Evolutionary conservation across 2,888 invertebrate species (phyloP), one percentile per base, ranked within the genome.

Genomic region (Neria commutata): DNA sequence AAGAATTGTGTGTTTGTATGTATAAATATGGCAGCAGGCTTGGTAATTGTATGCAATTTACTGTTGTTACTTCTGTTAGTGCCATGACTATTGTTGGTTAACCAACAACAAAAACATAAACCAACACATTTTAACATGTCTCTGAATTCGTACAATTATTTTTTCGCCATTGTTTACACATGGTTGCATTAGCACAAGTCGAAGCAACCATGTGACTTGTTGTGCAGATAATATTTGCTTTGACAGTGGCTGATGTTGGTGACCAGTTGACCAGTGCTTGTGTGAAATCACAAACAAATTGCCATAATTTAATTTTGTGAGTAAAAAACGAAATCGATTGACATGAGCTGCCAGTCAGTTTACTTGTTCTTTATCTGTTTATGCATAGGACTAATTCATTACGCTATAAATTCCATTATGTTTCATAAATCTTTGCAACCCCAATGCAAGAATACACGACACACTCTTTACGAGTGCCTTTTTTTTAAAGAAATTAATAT

Each of bases 401-500:
- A n/a, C n/a, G n/a, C n/a, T n/a, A n/a, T n/a, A n/a, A n/a, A n/a
- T n/a, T n/a, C n/a, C n/a, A n/a, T n/a, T n/a, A n/a, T n/a, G n/a
- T n/a, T n/a, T n/a, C n/a, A n/a, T n/a, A n/a, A n/a, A n/a, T n/a
- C n/a, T n/a, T n/a, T n/a, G n/a, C n/a, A n/a, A n/a, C 16, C n/a
- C 37, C 10, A 5, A 10, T 37, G 3, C 3, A 37, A 37, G 4
- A 16, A 40, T 40, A 40, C 19, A 40, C 19, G 17, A 40, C 19
- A 47, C 2, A n/a, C n/a, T n/a, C n/a, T n/a, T n/a, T 37, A 45
- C 56, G 52, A 42, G 54, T 37, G 46, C 60, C 68, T 72, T 72
- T 69, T 69, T 73, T 71, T 72, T 56, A 61, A 56, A 40, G 63
- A 70, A 74, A 72, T 72, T 72, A 72, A 72, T 72, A 72, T 72